A percentile compares a stretch with the other conserved stretches of the same genome.
Conservation (phyloP, 53 echinoderm and acorn worm genomes). For the Stichopus horrens region DNA sequence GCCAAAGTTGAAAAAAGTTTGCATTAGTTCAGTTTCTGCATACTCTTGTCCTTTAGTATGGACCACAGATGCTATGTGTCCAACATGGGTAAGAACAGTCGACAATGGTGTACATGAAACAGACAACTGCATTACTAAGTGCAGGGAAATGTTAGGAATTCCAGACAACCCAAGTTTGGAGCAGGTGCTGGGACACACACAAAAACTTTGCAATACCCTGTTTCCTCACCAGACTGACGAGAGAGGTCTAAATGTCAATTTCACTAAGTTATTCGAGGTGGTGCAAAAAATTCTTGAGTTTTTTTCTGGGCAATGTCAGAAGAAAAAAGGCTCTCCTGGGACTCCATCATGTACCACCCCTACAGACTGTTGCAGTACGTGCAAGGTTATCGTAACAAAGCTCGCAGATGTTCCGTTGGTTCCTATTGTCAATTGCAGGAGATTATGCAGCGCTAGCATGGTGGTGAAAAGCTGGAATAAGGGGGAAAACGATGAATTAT, state of each 20-base stretch:
- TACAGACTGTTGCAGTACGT: not conserved
- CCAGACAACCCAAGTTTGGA: not conserved
- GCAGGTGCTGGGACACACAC: not conserved
- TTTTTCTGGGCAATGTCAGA: not conserved
- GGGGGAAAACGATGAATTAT: slow-evolving; percentile 27
- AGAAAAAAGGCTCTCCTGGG: not conserved
- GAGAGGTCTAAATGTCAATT: not conserved
- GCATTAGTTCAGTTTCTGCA: not conserved
- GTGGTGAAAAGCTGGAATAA: not conserved
- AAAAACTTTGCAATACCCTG: slow-evolving; percentile 18
- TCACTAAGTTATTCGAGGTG: not conserved
- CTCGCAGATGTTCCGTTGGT: slow-evolving; percentile 8
- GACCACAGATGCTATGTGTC: not conserved
- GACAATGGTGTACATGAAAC: not conserved
- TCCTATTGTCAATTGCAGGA: not conserved
- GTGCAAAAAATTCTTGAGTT: not conserved
- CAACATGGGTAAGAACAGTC: not conserved
- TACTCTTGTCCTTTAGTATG: not conserved
- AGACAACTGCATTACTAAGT: not conserved
- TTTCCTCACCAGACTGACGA: not conserved
- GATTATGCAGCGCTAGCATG: slow-evolving; percentile 1
- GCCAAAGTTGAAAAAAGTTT: not conserved
- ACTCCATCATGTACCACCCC: not conserved
- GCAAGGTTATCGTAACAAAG: not conserved
- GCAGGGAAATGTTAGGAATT: slow-evolving; percentile 4